Base-by-base conservation (phyloP, 2,113 vertebrate species). In the Laticauda colubrina region DNA sequence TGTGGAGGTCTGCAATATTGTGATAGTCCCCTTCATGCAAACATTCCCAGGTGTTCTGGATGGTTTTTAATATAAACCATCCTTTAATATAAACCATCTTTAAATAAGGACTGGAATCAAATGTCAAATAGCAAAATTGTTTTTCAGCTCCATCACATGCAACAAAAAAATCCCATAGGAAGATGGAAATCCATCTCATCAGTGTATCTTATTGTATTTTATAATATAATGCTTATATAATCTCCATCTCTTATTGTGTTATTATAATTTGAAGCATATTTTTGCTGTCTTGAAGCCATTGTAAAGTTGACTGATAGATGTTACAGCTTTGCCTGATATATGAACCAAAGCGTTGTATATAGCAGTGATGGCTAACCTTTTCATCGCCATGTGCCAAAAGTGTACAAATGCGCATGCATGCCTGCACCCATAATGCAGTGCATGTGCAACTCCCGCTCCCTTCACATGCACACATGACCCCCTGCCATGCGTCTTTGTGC, bases 331-430 rank as follows among this genome's bases (percentile, higher is more conserved):
- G n/a, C n/a, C 15, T 20, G 0, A 34, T 75, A 1, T 81, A 39
- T 15, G n/a, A 8, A 29, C 39, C 89, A 92, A 95, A 1, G 8
- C 1, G 24, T 20, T 0, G 0, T 39, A 26, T 12, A 21, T 56
- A 56, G 18, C 55, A 20, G 18, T 56, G 18, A 56, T 56, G 55
- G 55, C 18, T 51, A 51, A 51, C 48, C 48, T 51, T 51, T 51
- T 51, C 48, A 51, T 51, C 8, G 48, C 8, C 48, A 9, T 9
- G 48, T 51, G 48, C 48, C 48, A 51, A 48, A 48, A 48, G 6
- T 48, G 6, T 48, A 8, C 48, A 8, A 1, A 8, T 48, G 45
- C 6, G 45, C 45, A 48, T 1, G 5, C 45, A 48, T 7, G 45
- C 1, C 48, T 51, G 48, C 48, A 51, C 48, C 48, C 48, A 51